Base-by-base conservation (phyloP, 2,113 vertebrate genomes). In the Saguinus midas region DNA sequence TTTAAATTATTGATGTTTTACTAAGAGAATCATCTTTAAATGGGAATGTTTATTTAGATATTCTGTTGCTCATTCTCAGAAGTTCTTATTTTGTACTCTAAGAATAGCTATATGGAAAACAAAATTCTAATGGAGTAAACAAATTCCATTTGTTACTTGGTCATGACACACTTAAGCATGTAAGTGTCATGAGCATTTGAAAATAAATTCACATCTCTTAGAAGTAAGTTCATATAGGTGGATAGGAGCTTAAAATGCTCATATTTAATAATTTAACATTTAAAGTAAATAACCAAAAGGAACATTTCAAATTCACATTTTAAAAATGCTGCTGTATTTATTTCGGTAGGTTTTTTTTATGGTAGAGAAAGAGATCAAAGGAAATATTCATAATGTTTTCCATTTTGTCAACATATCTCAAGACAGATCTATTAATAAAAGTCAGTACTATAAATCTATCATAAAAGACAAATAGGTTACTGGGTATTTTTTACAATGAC, bases 391-490 rank as follows among this genome's bases (percentile, higher is more conserved):
- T 86, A 64, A 96, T 91, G 45, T 96, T 98, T 97, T 98, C 57
- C 57, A 91, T 94, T 97, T 97, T 93, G n/a, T 95, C 1, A 12
- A 35, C 83, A 66, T 95, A 95, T 52, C 17, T 0, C 91, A 87
- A 98, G 95, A 97, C 70, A 97, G 97, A 96, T 91, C 94, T 97
- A 96, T 96, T 98, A 97, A 92, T 3, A 9, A 66, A 94, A 94
- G 91, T 92, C 85, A 96, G 84, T 72, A 8, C 84, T 80, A 97
- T 89, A 97, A 91, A 96, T 96, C 75, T 90, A 97, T 88, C 85
- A 66, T 96, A 96, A 97, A 98, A 98, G 97, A 96, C 97, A 98
- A 97, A 98, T 95, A 98, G 97, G 98, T 97, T 96, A 96, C 96
- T 97, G 79, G 55, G 43, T 97, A 32, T 98, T 72, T 95, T 98